Evolutionary conservation across 2,888 invertebrate species (phyloP).

Genomic region (Iphiclides podalirius): DNA sequence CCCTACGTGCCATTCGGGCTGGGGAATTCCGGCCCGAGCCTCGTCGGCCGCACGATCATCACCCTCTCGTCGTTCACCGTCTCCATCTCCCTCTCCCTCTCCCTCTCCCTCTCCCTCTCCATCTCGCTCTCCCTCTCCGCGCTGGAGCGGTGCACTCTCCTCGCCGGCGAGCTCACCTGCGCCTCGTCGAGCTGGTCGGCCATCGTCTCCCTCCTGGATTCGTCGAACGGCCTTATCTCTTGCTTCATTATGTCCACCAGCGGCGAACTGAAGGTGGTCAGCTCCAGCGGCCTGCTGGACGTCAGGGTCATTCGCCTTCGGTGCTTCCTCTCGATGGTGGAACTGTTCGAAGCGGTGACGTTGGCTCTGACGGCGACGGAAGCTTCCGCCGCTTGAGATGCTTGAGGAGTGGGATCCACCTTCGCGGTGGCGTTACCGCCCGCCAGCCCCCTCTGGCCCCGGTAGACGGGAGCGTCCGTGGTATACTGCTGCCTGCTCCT

Average conservation of each 20-base stretch:
- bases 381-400: too few species aligned
- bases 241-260: constrained; percentile 51
- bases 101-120: too few species aligned
- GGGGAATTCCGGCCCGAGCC: constrained; percentile 24
- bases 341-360: constrained; percentile 22
- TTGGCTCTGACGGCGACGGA: too few species aligned
- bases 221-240: constrained; percentile 52
- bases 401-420: too few species aligned
- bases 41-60: constrained; percentile 62
- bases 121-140: constrained; percentile 41
- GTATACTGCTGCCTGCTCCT: constrained; percentile 46
- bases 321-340: constrained; percentile 46
- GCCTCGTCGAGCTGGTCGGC: constrained; percentile 54
- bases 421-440: too few species aligned
- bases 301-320: constrained; percentile 58
- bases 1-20: constrained; percentile 51
- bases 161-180: constrained; percentile 47
- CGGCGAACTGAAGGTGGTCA: constrained; percentile 33
- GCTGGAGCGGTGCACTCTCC: constrained; percentile 66
- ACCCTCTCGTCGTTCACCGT: constrained; percentile 63
- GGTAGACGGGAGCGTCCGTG: constrained; percentile 56
- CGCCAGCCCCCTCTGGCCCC: constrained; percentile 55
- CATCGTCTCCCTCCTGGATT: constrained; percentile 50
- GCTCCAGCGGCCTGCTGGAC: constrained; percentile 32
- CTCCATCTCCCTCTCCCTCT: constrained; percentile 48